Percentiles rank a stretch among this genome's conserved stretches.
phyloP scores from a whole-genome alignment of 2,797 vertebrate species.

The Selene dorsalis region DNA sequence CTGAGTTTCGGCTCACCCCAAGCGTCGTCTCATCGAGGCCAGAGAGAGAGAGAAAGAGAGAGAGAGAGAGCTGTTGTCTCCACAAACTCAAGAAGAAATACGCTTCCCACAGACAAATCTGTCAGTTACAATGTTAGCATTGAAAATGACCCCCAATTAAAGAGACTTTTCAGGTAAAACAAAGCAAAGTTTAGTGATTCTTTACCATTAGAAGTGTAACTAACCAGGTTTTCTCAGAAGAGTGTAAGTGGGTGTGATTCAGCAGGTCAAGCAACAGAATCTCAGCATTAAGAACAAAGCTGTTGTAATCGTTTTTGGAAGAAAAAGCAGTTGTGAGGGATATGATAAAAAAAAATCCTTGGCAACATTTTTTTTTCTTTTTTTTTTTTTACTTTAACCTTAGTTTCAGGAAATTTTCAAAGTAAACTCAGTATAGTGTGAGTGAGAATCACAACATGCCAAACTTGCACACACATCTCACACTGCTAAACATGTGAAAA shows the following conservation, averaged over 20 bases:
- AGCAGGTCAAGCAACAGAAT: background rate
- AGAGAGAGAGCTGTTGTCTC: background rate
- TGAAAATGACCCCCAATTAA: background rate
- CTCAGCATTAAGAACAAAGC: background rate
- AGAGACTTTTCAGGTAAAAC: background rate
- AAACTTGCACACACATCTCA: too few relatives aligned
- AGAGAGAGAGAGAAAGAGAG: background rate
- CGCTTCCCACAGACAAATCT: background rate
- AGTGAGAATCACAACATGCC: too few relatives aligned
- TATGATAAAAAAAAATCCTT: background rate
- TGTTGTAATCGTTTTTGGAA: background rate
- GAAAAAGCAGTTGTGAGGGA: background rate
- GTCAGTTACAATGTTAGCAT: background rate
- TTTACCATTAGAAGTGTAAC: background rate
- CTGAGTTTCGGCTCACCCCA: conserved; percentile 15
- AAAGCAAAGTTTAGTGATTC: background rate
- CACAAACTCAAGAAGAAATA: background rate
- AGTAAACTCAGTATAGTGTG: too few relatives aligned
- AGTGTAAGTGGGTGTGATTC: background rate
- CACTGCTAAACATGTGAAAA: too few relatives aligned
- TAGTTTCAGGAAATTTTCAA: background rate
- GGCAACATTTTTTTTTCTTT: too few relatives aligned
- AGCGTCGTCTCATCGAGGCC: conserved; percentile 19
- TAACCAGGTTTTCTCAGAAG: background rate
- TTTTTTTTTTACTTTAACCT: too few relatives aligned